Evolutionary conservation across 2,113 vertebrate species (phyloP), one percentile per base, ranked within the genome.

Genomic region (Tetrax tetrax): DNA sequence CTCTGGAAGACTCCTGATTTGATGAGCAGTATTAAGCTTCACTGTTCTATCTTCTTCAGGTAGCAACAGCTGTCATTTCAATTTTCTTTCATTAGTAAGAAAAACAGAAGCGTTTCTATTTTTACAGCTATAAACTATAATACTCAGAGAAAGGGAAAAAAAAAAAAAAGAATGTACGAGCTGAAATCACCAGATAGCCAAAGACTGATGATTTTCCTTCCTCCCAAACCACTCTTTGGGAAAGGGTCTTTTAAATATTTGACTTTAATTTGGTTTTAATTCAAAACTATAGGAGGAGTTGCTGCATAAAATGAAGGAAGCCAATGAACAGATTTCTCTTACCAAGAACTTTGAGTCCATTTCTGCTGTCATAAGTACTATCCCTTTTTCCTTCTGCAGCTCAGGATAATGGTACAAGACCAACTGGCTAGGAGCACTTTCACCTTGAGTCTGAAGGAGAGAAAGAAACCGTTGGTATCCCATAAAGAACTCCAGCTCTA

Each of bases 301-400:
- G 45, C 41, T 92, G 65, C 27, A 63, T 16, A 87, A 87, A 64
- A 91, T 57, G 28, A 85, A 79, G 45, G 37, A 72, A 87, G 57
- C 13, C 21, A 87, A 0, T 3, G 11, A 84, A 31, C 5, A 69
- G 23, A 50, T 20, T 69, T 93, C 18, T 89, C 97, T 98, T 98
- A 99, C 99, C 92, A 99, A 97, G 95, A 99, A 99, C 69, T 98
- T 99, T 51, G 98, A 95, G 95, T 99, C 99, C 98, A 98, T 98
- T 97, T 99, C 99, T 47, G 99, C 99, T 21, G 98, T 99, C 99
- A 99, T 99, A 60, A 99, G 98, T 45, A 99, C 99, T 31, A 99
- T 96, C n/a, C 98, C 99, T 94, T 99, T 99, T 86, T 98, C 98
- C 89, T 99, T 96, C 96, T 98, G 98, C 87, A 99, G 98, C 59